phyloP scores from a whole-genome alignment of 92 coral and sea anemone species.

The Phymanthus crucifer region DNA sequence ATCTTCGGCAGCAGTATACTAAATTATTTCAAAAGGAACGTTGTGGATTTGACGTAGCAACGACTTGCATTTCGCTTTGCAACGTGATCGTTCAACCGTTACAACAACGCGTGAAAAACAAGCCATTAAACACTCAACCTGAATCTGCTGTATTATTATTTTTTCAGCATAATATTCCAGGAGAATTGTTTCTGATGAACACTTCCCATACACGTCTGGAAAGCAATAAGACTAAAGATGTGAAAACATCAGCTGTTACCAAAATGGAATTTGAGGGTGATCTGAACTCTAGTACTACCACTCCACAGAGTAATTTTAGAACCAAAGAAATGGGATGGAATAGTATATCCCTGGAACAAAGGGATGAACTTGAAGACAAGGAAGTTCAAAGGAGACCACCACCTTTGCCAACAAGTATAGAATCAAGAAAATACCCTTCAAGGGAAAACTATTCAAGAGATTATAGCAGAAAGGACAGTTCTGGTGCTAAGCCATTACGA shows the following conservation, averaged over 20 bases:
- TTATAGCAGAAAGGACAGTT: constrained; percentile 10
- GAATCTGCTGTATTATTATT: background rate
- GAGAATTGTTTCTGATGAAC: constrained; percentile 28
- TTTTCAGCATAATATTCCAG: constrained; percentile 26
- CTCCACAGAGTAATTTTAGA: background rate
- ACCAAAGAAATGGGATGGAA: background rate
- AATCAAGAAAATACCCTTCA: background rate
- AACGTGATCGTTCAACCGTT: too few relatives aligned
- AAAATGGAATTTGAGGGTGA: background rate
- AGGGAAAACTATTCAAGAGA: background rate
- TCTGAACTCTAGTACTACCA: background rate
- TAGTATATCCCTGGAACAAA: background rate
- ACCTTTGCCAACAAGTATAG: background rate
- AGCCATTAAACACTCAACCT: too few relatives aligned
- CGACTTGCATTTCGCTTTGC: too few relatives aligned
- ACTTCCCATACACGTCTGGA: background rate
- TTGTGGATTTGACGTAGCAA: too few relatives aligned
- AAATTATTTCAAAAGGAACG: too few relatives aligned
- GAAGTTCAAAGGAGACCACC: background rate
- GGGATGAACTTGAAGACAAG: background rate
- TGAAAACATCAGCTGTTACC: background rate
- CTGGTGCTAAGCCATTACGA: constrained; percentile 23
- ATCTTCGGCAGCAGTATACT: too few relatives aligned
- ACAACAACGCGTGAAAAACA: too few relatives aligned
- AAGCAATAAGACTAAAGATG: background rate